Evolutionary conservation across 2,888 invertebrate species (phyloP).

Genomic region (Stenotaenia linearis): DNA sequence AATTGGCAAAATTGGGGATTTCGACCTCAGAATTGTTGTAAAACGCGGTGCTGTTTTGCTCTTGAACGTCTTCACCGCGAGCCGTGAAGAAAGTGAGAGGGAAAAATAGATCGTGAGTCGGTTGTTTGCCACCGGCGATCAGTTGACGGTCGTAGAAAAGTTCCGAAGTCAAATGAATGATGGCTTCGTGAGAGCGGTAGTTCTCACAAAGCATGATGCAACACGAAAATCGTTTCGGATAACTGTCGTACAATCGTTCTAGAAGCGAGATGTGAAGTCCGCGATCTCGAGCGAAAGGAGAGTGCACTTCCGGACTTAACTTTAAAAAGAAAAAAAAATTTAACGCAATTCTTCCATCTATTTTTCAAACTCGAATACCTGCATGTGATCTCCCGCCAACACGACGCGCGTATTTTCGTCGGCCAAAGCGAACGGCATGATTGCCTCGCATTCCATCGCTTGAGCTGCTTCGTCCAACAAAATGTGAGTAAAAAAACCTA

Average conservation of each 20-base stretch:
- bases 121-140: conserved; percentile 65
- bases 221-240: conserved; percentile 66
- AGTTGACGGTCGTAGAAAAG: conserved; percentile 73
- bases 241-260: conserved; percentile 70
- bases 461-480: conserved; percentile 82
- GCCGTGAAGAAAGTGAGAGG: conserved; percentile 76
- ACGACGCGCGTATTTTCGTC: conserved; percentile 66
- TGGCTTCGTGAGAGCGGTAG: conserved; percentile 74
- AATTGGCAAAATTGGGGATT: too few species aligned
- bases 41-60: conserved; percentile 64
- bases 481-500: conserved; percentile 68
- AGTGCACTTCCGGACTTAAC: conserved; percentile 72
- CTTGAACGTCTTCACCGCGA: conserved; percentile 71
- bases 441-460: conserved; percentile 77
- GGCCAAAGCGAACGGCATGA: conserved; percentile 70
- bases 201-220: conserved; percentile 75
- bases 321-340: too few species aligned
- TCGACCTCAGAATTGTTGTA: conserved; percentile 75
- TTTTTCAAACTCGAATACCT: conserved; percentile 43
- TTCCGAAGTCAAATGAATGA: conserved; percentile 73
- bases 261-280: conserved; percentile 59
- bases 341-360: too few species aligned
- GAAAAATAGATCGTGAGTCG: conserved; percentile 62
- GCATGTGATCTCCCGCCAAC: conserved; percentile 78
- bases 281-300: conserved; percentile 52